These are phyloP conservation scores for Phania funesta DNA, from an alignment of 2,888 invertebrate genomes.

Conservation along the genomic window DNA sequence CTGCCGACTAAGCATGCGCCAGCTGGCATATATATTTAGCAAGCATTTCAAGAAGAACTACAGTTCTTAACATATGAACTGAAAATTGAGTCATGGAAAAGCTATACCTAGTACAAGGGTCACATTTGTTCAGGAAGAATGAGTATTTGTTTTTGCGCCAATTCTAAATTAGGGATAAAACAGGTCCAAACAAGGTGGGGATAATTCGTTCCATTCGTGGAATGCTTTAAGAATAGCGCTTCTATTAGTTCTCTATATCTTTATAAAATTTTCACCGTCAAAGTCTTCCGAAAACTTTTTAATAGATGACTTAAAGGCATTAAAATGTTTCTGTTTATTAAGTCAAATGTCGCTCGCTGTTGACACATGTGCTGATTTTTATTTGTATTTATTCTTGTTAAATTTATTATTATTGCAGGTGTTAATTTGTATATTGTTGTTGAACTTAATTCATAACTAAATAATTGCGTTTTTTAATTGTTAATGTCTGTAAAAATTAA, in stretches of 20 bases:
- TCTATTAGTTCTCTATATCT: background rate
- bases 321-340: background rate
- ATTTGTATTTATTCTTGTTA: constrained; percentile 3
- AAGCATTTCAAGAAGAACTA: no score
- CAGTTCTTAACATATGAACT: no score
- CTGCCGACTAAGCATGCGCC: no score
- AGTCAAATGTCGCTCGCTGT: constrained; percentile 52
- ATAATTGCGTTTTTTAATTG: constrained; percentile 17
- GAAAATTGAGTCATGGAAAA: no score
- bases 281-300: background rate
- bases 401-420: constrained; percentile 56
- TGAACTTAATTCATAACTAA: constrained; percentile 43
- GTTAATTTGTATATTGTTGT: constrained; percentile 46
- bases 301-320: background rate
- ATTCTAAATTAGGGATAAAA: no score
- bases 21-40: no score
- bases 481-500: constrained; percentile 1
- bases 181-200: no score
- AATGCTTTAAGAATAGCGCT: no score
- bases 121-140: no score
- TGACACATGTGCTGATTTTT: constrained; percentile 35
- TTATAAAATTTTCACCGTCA: background rate
- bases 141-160: no score
- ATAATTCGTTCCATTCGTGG: no score
- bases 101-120: no score